phyloP scores from a whole-genome alignment of 2,113 vertebrate genomes.

The Xiphias gladius region DNA sequence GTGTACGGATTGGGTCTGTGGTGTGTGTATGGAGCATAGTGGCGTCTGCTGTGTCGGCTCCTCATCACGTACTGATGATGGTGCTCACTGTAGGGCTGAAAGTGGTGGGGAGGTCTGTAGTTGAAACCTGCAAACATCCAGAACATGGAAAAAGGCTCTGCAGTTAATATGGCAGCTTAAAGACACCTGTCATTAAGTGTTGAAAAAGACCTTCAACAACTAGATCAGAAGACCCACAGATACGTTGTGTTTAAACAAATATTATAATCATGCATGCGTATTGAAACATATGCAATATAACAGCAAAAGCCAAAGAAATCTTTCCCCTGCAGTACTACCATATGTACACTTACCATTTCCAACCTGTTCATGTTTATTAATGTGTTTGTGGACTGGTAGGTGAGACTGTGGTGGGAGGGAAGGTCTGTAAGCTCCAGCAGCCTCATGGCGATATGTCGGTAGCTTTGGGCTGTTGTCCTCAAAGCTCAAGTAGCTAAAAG shows the following conservation, averaged over 20 bases:
- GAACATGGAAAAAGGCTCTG: background rate
- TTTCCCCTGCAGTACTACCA: background rate
- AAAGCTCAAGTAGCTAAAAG: conserved; percentile 32
- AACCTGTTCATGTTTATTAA: fast-evolving
- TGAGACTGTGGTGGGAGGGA: background rate
- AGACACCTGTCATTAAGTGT: background rate
- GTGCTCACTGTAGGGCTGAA: conserved; percentile 5
- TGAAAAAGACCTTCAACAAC: background rate
- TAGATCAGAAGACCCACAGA: background rate
- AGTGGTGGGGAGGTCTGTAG: background rate
- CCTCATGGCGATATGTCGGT: fast-evolving
- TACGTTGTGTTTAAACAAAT: background rate
- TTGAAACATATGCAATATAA: background rate
- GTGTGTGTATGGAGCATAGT: conserved; percentile 55
- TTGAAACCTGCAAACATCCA: conserved; percentile 34
- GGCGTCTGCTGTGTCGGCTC: conserved; percentile 26
- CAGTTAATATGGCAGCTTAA: background rate
- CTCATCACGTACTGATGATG: conserved; percentile 46
- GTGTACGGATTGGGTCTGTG: background rate
- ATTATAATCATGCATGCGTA: background rate
- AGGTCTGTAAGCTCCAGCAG: background rate
- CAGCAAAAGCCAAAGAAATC: background rate
- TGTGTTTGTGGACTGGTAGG: background rate
- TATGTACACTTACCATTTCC: conserved; percentile 38
- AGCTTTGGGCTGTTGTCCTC: background rate